Conservation (phyloP, 2,888 invertebrate genomes). For the Branchipolynoe longqiensis region DNA sequence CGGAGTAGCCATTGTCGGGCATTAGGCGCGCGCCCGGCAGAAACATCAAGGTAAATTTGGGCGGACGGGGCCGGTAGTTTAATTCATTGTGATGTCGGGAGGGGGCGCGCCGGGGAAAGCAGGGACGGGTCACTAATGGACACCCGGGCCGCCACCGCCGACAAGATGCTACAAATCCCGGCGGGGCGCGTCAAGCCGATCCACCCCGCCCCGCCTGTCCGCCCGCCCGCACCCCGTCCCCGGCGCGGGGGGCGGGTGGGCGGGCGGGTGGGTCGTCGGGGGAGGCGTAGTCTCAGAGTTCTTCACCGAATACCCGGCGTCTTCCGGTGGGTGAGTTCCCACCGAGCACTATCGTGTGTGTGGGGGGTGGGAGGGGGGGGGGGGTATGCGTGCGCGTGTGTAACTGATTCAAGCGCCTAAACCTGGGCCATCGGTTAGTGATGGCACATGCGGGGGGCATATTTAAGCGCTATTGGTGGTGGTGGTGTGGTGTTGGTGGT, state of each 20-base stretch:
- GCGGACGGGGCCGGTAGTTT: slow-evolving; percentile 40
- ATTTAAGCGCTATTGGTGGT: too few relatives aligned
- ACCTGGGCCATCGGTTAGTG: too few relatives aligned
- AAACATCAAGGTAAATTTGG: slow-evolving; percentile 51
- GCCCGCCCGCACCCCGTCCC: background rate
- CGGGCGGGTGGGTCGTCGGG: background rate
- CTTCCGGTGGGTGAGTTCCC: too few relatives aligned
- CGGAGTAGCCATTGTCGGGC: slow-evolving; percentile 34
- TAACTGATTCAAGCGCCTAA: too few relatives aligned
- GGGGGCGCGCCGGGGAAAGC: background rate
- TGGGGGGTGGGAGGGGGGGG: background rate
- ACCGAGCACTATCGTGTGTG: too few relatives aligned
- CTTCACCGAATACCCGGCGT: too few relatives aligned
- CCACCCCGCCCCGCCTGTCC: background rate
- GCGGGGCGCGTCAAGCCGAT: slow-evolving; percentile 6
- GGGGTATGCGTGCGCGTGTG: background rate
- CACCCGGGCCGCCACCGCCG: slow-evolving; percentile 10
- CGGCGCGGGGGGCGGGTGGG: background rate
- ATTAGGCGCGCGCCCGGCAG: slow-evolving; percentile 11
- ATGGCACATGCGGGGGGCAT: too few relatives aligned
- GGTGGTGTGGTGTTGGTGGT: too few relatives aligned
- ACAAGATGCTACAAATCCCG: slow-evolving; percentile 46
- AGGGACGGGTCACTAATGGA: slow-evolving; percentile 41
- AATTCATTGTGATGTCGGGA: slow-evolving; percentile 40
- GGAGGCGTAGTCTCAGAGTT: too few relatives aligned